Evolutionary conservation across 2,113 vertebrate genomes (phyloP).

Genomic region (Martes martes): DNA sequence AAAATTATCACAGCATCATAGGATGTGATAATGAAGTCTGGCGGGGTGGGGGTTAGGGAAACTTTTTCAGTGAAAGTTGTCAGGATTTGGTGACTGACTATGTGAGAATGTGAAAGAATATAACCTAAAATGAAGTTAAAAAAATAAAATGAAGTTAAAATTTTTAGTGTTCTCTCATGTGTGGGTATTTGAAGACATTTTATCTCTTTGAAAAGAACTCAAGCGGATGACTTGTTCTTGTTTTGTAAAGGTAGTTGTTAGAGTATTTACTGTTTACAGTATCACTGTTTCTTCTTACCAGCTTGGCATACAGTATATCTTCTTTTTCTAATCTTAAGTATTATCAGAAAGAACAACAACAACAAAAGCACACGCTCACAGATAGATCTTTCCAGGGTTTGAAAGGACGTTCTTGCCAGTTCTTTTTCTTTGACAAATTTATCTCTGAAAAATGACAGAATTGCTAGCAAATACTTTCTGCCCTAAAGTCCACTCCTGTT

Average conservation of each 20-base stretch:
- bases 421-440: neutral
- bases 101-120: neutral
- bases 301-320: neutral
- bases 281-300: neutral
- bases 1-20: neutral
- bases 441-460: neutral
- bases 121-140: neutral
- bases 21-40: neutral
- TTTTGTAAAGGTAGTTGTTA: constrained; percentile 4
- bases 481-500: neutral
- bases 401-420: neutral
- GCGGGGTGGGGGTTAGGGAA: neutral
- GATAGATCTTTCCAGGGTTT: neutral
- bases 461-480: neutral
- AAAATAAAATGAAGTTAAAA: neutral
- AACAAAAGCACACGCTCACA: neutral
- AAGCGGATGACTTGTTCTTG: constrained; percentile 6
- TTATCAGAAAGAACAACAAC: neutral
- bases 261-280: neutral
- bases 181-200: neutral
- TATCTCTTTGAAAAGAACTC: constrained; percentile 12
- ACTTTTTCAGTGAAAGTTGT: constrained; percentile 11
- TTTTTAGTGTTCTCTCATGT: neutral
- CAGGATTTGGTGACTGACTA: neutral
- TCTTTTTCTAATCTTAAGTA: neutral